Conservation (phyloP, 2,888 invertebrate species). For the Lithophane ornitopus region DNA sequence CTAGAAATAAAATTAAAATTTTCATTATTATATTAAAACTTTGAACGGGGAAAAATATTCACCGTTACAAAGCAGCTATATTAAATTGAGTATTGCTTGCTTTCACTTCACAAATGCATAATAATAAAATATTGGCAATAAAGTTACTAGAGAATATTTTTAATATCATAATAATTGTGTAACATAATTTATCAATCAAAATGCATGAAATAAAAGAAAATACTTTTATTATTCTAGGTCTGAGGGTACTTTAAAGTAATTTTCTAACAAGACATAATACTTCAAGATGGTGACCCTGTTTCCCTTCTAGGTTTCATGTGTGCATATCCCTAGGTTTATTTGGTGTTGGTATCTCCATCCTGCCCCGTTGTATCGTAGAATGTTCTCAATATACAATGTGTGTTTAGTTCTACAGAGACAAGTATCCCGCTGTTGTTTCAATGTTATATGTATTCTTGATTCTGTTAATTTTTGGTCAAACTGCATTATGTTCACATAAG, state of each 20-base stretch:
- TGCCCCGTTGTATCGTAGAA: constrained; percentile 55
- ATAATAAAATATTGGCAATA: neutral
- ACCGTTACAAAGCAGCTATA: neutral
- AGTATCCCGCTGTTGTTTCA: constrained; percentile 54
- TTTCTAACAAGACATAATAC: constrained; percentile 46
- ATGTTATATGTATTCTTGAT: constrained; percentile 59
- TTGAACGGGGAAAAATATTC: neutral
- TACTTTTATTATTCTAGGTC: neutral
- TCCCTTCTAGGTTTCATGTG: constrained; percentile 62
- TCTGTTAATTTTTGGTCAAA: constrained; percentile 55
- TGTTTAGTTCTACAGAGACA: constrained; percentile 52
- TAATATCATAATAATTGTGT: neutral
- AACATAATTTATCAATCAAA: neutral
- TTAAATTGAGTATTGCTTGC: neutral
- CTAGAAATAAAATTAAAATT: neutral
- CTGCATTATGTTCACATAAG: constrained; percentile 16
- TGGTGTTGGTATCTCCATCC: constrained; percentile 56
- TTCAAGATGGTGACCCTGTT: constrained; percentile 65
- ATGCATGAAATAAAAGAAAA: constrained; percentile 30
- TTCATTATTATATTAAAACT: neutral
- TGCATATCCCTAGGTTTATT: constrained; percentile 58
- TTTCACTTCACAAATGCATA: neutral
- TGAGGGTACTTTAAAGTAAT: constrained; percentile 1
- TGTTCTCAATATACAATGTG: constrained; percentile 48
- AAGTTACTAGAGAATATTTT: neutral